Evolutionary conservation across 1,140 invertebrate genomes (phyloP).

Genomic region (Chlorops oryzae): DNA sequence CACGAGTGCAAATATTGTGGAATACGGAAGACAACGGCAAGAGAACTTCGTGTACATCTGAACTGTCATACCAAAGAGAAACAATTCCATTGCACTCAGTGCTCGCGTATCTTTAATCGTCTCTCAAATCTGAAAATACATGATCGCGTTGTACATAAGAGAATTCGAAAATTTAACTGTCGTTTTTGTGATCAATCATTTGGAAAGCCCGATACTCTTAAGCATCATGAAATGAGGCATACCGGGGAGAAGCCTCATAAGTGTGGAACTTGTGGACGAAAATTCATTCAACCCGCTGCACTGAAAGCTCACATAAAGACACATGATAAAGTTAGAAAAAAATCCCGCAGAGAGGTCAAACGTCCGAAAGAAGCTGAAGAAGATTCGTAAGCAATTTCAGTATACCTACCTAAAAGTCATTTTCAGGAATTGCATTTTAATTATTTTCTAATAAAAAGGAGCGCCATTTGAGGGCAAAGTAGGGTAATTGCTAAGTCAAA

Average conservation of each 20-base stretch:
- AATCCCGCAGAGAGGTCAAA: too few relatives aligned
- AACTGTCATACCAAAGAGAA: conserved; percentile 17
- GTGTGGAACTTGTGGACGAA: conserved; percentile 14
- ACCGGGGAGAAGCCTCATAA: conserved; percentile 44
- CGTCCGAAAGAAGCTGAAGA: too few relatives aligned
- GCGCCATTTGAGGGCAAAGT: too few relatives aligned
- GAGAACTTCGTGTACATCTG: conserved; percentile 14
- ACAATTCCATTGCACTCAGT: conserved; percentile 14
- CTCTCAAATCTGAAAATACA: conserved; percentile 9
- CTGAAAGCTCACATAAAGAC: conserved; percentile 14
- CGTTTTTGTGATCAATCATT: conserved; percentile 16
- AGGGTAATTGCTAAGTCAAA: too few relatives aligned
- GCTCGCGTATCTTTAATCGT: conserved; percentile 13
- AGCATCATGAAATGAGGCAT: conserved; percentile 18
- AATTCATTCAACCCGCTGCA: conserved; percentile 16
- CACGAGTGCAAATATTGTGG: conserved; percentile 13
- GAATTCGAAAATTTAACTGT: conserved; percentile 12
- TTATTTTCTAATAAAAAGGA: too few relatives aligned
- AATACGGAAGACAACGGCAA: conserved; percentile 11
- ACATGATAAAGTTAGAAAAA: conserved; percentile 12
- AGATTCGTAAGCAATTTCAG: too few relatives aligned
- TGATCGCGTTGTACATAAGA: conserved; percentile 15
- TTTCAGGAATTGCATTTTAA: too few relatives aligned
- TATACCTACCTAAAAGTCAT: too few relatives aligned
- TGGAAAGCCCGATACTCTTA: conserved; percentile 12